These are phyloP conservation scores for Nezara viridula DNA, from an alignment of 2,888 invertebrate genomes.

Conservation along the genomic window DNA sequence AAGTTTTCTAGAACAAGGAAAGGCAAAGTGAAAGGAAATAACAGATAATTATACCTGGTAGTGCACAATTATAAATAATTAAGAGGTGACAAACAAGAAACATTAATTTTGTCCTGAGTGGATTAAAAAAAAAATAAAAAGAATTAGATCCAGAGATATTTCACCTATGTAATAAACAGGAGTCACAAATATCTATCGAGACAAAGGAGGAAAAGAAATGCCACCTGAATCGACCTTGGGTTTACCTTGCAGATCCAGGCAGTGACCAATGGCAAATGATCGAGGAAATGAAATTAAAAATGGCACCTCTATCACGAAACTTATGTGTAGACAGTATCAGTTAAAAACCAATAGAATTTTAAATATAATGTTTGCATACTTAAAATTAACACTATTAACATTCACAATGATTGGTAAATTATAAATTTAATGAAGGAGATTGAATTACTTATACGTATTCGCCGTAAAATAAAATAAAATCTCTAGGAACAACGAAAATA, in stretches of 20 bases:
- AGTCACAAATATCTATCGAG: background rate
- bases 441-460: no score
- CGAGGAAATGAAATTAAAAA: constrained; percentile 26
- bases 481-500: no score
- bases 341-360: no score
- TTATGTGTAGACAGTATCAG: background rate
- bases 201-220: constrained; percentile 12
- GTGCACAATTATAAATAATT: background rate
- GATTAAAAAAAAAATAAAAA: background rate
- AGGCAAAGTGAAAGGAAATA: background rate
- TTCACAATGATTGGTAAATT: no score
- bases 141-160: background rate
- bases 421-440: no score
- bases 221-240: background rate
- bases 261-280: background rate
- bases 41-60: background rate
- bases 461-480: no score
- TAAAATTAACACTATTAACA: no score
- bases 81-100: background rate
- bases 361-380: no score
- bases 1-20: background rate
- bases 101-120: background rate
- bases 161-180: background rate
- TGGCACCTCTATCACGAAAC: background rate
- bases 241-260: constrained; percentile 3